phyloP scores from a whole-genome alignment of 2,113 vertebrate species.

The Poeciliopsis occidentalis region DNA sequence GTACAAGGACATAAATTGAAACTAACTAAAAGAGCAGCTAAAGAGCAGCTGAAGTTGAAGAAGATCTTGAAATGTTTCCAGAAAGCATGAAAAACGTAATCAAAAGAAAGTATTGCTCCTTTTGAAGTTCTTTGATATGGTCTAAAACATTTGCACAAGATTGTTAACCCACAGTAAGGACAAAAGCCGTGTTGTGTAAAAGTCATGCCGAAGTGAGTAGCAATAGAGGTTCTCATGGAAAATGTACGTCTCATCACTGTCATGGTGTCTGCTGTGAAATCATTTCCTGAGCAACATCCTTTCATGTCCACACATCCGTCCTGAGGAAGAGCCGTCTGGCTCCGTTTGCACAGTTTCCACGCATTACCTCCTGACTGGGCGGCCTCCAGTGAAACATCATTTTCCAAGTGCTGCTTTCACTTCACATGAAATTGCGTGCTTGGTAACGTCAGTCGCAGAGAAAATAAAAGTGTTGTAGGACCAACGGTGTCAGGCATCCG shows the following conservation, averaged over 20 bases:
- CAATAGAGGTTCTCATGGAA: neutral
- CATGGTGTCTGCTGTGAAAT: neutral
- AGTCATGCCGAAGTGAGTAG: no score
- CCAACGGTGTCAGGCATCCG: neutral
- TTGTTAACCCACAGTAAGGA: no score
- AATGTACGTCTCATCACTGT: neutral
- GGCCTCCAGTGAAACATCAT: neutral
- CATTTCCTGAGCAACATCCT: neutral
- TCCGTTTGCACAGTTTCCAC: neutral
- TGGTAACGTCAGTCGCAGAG: neutral
- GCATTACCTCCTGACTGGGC: neutral
- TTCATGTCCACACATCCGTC: neutral
- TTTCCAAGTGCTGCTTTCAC: neutral
- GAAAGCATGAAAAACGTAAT: no score
- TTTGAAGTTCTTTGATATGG: no score
- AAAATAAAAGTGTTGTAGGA: neutral
- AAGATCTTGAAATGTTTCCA: no score
- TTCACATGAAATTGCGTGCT: neutral
- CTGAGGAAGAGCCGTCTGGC: neutral
- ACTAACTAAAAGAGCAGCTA: no score
- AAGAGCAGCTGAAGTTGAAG: no score
- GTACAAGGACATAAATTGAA: no score
- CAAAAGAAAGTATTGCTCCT: no score
- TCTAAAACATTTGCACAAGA: no score
- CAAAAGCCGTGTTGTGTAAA: no score